Conservation (phyloP, 2,113 vertebrate genomes). For the Garra rufa region DNA sequence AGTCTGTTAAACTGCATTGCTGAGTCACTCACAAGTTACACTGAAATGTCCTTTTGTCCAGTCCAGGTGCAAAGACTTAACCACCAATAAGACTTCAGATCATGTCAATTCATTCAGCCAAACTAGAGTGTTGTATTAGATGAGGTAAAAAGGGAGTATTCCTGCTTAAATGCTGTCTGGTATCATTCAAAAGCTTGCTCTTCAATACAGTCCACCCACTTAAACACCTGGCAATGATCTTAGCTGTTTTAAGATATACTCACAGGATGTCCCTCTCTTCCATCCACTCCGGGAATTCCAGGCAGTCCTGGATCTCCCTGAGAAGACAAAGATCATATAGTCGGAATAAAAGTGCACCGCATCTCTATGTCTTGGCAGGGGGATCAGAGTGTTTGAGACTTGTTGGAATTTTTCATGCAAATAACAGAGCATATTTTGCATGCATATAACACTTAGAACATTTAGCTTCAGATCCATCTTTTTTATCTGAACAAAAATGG, state of each 20-base stretch:
- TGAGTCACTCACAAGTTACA: not conserved
- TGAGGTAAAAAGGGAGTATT: not conserved
- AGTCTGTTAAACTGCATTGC: conserved; percentile 4
- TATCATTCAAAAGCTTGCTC: not conserved
- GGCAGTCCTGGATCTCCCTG: conserved; percentile 74
- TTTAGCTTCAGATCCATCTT: not conserved
- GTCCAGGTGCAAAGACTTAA: not conserved
- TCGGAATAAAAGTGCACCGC: not conserved
- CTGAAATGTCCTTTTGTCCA: not conserved
- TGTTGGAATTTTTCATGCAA: not conserved
- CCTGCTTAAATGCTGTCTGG: not conserved
- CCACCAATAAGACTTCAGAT: conserved; percentile 4
- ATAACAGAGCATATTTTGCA: not conserved
- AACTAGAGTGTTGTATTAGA: not conserved
- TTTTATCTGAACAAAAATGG: not conserved
- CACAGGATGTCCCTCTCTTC: conserved; percentile 75
- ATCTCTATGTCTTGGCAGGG: not conserved
- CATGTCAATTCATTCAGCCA: not conserved
- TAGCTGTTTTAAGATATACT: conserved; percentile 59
- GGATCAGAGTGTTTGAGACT: not conserved
- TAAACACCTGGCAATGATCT: not conserved
- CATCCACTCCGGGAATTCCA: conserved; percentile 76
- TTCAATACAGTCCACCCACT: not conserved
- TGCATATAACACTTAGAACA: not conserved
- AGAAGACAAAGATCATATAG: not conserved